phyloP scores from a whole-genome alignment of 2,888 invertebrate genomes.

The Chalcis sispes region DNA sequence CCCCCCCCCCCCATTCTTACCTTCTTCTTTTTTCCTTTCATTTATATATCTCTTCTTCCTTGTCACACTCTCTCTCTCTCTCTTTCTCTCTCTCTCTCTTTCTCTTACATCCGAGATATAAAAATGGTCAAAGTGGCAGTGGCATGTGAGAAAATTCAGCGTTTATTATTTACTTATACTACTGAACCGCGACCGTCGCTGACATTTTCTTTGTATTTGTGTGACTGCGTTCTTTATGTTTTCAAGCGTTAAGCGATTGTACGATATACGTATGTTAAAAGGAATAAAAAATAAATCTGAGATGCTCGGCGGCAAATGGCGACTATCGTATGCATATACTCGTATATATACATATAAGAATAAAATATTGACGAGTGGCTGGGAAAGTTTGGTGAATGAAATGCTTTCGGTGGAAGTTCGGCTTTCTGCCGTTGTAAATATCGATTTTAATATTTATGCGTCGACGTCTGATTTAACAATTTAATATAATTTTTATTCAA shows the following conservation, averaged over 20 bases:
- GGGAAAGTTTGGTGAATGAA: constrained; percentile 8
- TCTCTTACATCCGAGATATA: not conserved
- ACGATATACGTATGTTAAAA: not conserved
- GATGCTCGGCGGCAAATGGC: too few relatives aligned
- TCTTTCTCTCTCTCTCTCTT: not conserved
- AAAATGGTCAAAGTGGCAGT: not conserved
- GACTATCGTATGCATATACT: too few relatives aligned
- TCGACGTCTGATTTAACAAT: too few relatives aligned
- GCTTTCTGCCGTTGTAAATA: too few relatives aligned
- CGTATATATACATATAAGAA: too few relatives aligned
- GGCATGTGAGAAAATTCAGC: constrained; percentile 7
- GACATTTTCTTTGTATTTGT: not conserved
- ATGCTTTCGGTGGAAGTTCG: constrained; percentile 1
- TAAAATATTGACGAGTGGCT: constrained; percentile 23
- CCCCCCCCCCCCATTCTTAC: not conserved
- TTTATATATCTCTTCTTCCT: too few relatives aligned
- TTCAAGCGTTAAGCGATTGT: not conserved
- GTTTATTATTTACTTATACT: constrained; percentile 33
- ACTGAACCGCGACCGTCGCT: not conserved
- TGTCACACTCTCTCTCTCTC: not conserved
- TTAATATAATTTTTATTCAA: too few relatives aligned
- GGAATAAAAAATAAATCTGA: constrained; percentile 27
- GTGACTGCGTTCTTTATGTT: not conserved
- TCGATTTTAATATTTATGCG: too few relatives aligned
- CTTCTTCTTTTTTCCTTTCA: not conserved